A percentile compares a stretch with the other conserved stretches of the same genome.
These are phyloP conservation scores for Eurypyga helias DNA, from an alignment of 2,113 vertebrate genomes.

Conservation along the genomic window DNA sequence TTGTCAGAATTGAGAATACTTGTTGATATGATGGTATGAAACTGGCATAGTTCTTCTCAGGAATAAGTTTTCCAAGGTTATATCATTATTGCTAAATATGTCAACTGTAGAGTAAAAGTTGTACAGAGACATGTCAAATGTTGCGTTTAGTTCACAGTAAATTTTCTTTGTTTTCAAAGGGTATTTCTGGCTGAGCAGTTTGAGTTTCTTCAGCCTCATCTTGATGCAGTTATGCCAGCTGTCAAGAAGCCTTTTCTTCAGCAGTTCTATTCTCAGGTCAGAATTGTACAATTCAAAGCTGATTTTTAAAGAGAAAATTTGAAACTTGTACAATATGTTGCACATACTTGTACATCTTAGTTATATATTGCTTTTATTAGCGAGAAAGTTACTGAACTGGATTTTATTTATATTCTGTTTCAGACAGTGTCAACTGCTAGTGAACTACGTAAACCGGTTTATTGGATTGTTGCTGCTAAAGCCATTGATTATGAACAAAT, in stretches of 20 bases:
- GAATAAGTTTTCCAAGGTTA: neutral
- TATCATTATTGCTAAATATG: neutral
- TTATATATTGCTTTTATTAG: neutral
- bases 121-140: neutral
- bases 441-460: slow-evolving; percentile 96
- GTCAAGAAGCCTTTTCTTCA: slow-evolving; percentile 98
- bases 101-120: neutral
- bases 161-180: slow-evolving; percentile 74
- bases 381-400: neutral
- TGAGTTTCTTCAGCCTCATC: slow-evolving; percentile 94
- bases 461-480: slow-evolving; percentile 98
- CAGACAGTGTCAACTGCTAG: slow-evolving; percentile 97
- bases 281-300: neutral
- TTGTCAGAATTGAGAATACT: neutral
- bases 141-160: neutral
- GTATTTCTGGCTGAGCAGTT: slow-evolving; percentile 98
- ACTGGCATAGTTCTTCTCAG: rapidly evolving
- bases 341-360: neutral
- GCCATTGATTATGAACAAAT: slow-evolving; percentile 98
- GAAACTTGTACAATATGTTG: neutral
- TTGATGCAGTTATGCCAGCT: slow-evolving; percentile 96
- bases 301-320: neutral
- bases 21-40: neutral
- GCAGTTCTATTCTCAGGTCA: slow-evolving; percentile 98
- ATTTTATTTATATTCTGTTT: slow-evolving; percentile 53